These are phyloP conservation scores for Herpailurus yagouaroundi DNA, from an alignment of 2,113 vertebrate species.

Conservation along the genomic window DNA sequence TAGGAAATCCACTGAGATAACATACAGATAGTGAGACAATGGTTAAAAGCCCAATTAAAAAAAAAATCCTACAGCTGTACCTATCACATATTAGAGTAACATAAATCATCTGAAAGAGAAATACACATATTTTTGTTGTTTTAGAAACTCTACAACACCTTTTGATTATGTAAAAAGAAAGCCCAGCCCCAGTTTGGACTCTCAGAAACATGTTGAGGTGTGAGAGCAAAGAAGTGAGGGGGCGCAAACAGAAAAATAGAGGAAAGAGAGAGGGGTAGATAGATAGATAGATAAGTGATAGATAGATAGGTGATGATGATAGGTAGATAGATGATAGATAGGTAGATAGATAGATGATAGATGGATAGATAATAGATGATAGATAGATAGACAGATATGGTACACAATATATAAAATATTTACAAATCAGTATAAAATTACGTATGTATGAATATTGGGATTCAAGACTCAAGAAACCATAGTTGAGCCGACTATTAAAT, in stretches of 20 bases:
- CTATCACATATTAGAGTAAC: not conserved
- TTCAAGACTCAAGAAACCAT: not conserved
- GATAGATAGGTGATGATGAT: too few species aligned
- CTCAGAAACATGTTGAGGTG: not conserved
- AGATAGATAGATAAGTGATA: not conserved
- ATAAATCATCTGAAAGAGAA: not conserved
- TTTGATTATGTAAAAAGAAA: not conserved
- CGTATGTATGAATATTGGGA: not conserved
- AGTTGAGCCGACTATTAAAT: not conserved
- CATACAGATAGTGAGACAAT: not conserved
- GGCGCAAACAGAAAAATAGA: not conserved
- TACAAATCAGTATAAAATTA: not conserved
- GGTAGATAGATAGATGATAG: too few species aligned
- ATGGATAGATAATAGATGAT: too few species aligned
- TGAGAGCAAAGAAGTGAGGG: not conserved
- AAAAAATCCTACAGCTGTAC: not conserved
- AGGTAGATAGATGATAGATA: not conserved
- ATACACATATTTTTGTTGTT: not conserved
- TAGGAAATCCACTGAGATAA: not conserved
- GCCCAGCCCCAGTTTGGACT: fast-evolving
- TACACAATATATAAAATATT: not conserved
- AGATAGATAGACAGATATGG: not conserved
- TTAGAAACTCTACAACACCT: not conserved
- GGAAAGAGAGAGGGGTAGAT: too few species aligned
- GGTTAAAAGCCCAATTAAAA: not conserved